These are phyloP conservation scores for Phrynocephalus forsythii DNA, from an alignment of 2,797 vertebrate genomes.

Conservation along the genomic window DNA sequence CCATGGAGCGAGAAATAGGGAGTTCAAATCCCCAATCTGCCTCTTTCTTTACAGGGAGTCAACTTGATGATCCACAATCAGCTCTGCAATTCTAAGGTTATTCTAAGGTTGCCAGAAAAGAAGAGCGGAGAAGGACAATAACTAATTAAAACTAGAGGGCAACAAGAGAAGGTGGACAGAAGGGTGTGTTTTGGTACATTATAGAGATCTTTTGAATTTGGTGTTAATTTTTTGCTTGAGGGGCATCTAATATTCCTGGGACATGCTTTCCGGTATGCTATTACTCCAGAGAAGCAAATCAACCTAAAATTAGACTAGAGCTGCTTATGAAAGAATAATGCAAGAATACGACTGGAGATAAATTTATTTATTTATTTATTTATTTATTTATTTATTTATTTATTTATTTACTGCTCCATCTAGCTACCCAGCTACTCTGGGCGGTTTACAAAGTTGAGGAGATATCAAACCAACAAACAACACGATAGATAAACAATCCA, in stretches of 20 bases:
- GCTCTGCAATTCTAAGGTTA: too few relatives aligned
- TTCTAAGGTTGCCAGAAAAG: too few relatives aligned
- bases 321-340: neutral
- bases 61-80: too few relatives aligned
- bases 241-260: neutral
- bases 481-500: too few relatives aligned
- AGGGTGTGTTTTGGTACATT: neutral
- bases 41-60: too few relatives aligned
- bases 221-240: neutral
- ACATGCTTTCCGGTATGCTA: neutral
- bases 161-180: neutral
- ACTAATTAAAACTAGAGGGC: neutral
- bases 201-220: conserved; percentile 4
- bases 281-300: neutral
- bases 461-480: too few relatives aligned
- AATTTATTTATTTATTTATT: neutral
- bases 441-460: too few relatives aligned
- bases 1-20: too few relatives aligned
- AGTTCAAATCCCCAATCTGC: too few relatives aligned
- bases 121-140: neutral
- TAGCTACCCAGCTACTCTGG: too few relatives aligned
- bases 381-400: too few relatives aligned
- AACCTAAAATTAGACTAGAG: neutral
- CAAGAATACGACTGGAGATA: neutral
- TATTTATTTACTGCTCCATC: too few relatives aligned